Base-by-base conservation (phyloP, 2,888 invertebrate genomes). In the Venustoraphidia nigricollis region DNA sequence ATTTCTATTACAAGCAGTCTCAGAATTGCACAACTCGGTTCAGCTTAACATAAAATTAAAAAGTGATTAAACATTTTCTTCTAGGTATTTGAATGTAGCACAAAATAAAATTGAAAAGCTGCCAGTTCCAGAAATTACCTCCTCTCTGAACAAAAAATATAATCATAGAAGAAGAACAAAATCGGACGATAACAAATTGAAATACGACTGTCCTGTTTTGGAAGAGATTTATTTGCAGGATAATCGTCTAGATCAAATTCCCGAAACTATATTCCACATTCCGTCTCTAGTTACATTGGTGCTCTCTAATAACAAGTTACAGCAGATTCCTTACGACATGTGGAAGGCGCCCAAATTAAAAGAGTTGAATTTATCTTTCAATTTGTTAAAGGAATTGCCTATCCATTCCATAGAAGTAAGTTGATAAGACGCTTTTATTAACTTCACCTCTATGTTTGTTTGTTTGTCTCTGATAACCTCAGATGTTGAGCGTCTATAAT, bases 191-290 rank as follows among this genome's bases (percentile, higher is more conserved):
- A 60, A 60, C 45, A 56, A 57, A 13, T 56, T 58, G 45, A 72
- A 74, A 11, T 81, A 85, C 60, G 73, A 74, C 6, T 84, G 85
- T 57, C 88, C 90, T 0, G 81, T 83, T 41, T 66, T 96, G 48
- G 93, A 94, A 59, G 95, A 95, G 62, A 66, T 97, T 35, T 89
- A 89, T 60, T 62, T 97, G n/a, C 87, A 90, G 67, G 90, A 95
- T 64, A 94, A 94, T 66, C 77, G 90, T 3, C 67, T 98, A 36
- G 87, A 88, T 53, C 73, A 76, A 46, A 66, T 97, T 10, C 93
- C 95, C 0, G 75, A 82, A 3, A 81, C 81, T 47, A 69, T 96
- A 34, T 94, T 95, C 70, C 73, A 76, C 6, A 72, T 96, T 46
- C 87, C 91, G 0, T 70, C 79, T 0, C 69, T 96, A 38, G 71